These are phyloP conservation scores for Pardosa pseudoannulata DNA, from an alignment of 2,888 invertebrate genomes.

Conservation along the genomic window DNA sequence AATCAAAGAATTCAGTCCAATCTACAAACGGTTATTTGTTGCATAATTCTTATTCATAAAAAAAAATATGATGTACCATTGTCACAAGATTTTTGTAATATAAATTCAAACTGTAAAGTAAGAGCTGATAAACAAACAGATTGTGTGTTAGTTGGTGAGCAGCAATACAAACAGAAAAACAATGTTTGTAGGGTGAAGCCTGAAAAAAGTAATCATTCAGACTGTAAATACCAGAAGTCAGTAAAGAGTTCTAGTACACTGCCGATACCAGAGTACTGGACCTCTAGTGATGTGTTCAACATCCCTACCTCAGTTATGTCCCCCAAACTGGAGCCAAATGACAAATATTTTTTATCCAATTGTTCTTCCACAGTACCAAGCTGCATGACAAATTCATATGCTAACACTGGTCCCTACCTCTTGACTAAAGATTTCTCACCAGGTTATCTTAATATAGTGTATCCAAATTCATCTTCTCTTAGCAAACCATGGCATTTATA, in stretches of 20 bases:
- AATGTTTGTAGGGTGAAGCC: conserved; percentile 42
- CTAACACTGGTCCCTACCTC: conserved; percentile 42
- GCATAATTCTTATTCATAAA: conserved; percentile 20
- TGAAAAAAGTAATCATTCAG: conserved; percentile 43
- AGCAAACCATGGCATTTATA: conserved; percentile 48
- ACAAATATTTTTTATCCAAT: conserved; percentile 61
- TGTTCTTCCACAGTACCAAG: conserved; percentile 55
- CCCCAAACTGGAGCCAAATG: conserved; percentile 60
- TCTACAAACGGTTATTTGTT: conserved; percentile 28
- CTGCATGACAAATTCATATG: conserved; percentile 54
- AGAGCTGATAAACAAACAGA: conserved; percentile 25
- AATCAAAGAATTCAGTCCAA: conserved; percentile 26
- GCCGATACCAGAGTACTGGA: conserved; percentile 41
- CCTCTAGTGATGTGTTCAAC: conserved; percentile 49
- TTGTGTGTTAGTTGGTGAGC: conserved; percentile 24
- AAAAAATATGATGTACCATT: conserved; percentile 34
- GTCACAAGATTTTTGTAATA: conserved; percentile 22
- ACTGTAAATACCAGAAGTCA: conserved; percentile 59
- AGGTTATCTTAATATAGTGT: conserved; percentile 46
- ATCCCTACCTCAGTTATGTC: conserved; percentile 65
- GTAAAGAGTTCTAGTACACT: conserved; percentile 17
- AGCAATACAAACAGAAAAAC: conserved; percentile 35
- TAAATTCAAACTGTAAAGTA: conserved; percentile 12
- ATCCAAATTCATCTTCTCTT: conserved; percentile 49
- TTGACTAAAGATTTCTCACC: conserved; percentile 15